Evolutionary conservation across 2,113 vertebrate genomes (phyloP).

Genomic region (Suricata suricatta): DNA sequence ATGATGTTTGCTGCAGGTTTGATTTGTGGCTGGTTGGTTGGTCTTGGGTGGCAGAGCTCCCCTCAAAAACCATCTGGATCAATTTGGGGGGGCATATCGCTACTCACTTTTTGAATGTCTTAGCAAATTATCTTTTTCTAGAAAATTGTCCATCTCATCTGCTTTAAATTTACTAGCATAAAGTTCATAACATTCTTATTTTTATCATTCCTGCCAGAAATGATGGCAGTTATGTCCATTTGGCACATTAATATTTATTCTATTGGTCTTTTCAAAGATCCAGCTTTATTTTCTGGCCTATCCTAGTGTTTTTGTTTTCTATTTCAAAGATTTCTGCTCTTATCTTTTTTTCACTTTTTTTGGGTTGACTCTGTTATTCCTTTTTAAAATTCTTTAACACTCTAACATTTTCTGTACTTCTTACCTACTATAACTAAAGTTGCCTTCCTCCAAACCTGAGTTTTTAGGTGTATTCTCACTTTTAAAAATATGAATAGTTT

Average conservation of each 20-base stretch:
- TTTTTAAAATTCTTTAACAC: not conserved
- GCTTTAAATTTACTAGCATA: constrained; percentile 34
- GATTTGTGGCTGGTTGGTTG: not conserved
- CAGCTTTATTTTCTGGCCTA: not conserved
- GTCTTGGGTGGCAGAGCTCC: not conserved
- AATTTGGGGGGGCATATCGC: not conserved
- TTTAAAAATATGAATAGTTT: not conserved
- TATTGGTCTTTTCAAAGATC: not conserved
- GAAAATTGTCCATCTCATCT: not conserved
- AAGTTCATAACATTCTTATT: not conserved
- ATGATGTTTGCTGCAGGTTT: not conserved
- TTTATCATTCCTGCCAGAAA: not conserved
- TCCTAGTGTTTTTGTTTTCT: not conserved
- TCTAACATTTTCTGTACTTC: not conserved
- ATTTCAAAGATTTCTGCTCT: not conserved
- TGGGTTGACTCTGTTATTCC: not conserved
- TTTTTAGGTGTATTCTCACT: not conserved
- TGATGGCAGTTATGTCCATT: not conserved
- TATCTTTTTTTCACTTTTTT: not conserved
- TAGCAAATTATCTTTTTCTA: not conserved
- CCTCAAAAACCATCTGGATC: not conserved
- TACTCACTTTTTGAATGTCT: not conserved
- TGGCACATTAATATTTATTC: not conserved
- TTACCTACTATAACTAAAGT: not conserved
- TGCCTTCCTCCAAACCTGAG: not conserved